A percentile compares a stretch with the other conserved stretches of the same genome.
phyloP scores from a whole-genome alignment of 2,888 invertebrate species.

The Ophion ellenae region DNA sequence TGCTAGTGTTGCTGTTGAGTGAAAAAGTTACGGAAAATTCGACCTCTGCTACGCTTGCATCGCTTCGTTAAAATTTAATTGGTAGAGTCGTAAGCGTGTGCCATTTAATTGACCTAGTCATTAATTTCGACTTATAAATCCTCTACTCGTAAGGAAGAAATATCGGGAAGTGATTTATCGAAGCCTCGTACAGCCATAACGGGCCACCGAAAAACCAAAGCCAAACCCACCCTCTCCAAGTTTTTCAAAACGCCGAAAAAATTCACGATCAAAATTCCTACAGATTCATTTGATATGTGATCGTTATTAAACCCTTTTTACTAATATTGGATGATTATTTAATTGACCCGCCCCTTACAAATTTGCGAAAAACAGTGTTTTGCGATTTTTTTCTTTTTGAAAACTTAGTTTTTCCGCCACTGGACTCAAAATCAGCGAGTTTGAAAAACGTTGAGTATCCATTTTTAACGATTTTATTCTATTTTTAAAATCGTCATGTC shows the following conservation, averaged over 20 bases:
- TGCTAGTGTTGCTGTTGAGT: background rate
- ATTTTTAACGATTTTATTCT: background rate
- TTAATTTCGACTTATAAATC: background rate
- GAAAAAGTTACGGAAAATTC: background rate
- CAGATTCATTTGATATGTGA: too few relatives aligned
- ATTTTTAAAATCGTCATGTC: background rate
- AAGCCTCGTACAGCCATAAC: background rate
- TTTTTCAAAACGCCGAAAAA: too few relatives aligned
- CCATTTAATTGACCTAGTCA: background rate
- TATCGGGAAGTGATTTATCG: background rate
- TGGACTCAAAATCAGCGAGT: too few relatives aligned
- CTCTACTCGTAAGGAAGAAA: constrained; percentile 3
- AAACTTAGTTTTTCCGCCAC: too few relatives aligned
- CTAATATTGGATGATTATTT: background rate
- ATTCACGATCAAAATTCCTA: too few relatives aligned
- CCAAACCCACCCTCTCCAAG: background rate
- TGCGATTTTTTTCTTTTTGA: background rate
- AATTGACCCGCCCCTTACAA: background rate
- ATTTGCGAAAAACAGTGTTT: background rate
- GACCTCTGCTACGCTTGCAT: background rate
- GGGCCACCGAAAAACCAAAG: background rate
- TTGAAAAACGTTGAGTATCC: too few relatives aligned
- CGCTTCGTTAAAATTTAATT: background rate
- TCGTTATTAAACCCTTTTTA: background rate
- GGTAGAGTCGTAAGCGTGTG: background rate